These are phyloP conservation scores for Rhyacichthys aspro DNA, from an alignment of 2,797 vertebrate genomes.

Conservation along the genomic window DNA sequence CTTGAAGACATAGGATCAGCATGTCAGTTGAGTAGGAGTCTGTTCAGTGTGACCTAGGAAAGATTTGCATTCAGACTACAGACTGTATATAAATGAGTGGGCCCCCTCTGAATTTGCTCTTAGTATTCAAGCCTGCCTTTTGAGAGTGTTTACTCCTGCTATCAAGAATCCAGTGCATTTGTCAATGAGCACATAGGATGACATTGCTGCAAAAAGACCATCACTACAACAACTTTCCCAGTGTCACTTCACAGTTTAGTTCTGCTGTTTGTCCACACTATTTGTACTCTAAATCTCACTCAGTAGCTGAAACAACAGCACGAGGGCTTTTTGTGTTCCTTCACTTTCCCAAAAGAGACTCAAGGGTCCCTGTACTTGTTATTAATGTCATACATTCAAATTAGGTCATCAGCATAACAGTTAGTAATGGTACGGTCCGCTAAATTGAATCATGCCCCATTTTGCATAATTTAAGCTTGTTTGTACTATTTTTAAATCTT, in stretches of 20 bases:
- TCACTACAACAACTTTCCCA: too few species aligned
- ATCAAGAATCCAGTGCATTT: neutral
- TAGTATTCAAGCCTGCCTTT: slow-evolving; percentile 8
- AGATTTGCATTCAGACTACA: slow-evolving; percentile 12
- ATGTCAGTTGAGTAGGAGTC: slow-evolving; percentile 6
- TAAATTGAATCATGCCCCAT: slow-evolving; percentile 18
- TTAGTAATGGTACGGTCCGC: neutral
- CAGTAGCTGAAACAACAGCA: too few species aligned
- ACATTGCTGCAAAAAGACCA: neutral
- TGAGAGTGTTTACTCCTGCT: neutral
- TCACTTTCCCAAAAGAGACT: slow-evolving; percentile 10
- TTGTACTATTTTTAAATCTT: slow-evolving; percentile 32
- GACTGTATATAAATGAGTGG: slow-evolving; percentile 5
- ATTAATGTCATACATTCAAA: slow-evolving; percentile 8
- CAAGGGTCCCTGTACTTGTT: slow-evolving; percentile 1
- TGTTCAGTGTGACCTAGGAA: slow-evolving; percentile 3
- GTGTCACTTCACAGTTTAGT: too few species aligned
- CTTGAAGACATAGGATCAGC: slow-evolving; percentile 6
- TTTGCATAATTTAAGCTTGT: slow-evolving; percentile 23
- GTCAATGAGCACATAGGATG: neutral
- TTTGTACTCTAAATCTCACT: too few species aligned
- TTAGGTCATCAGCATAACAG: slow-evolving; percentile 1
- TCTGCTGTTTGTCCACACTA: too few species aligned
- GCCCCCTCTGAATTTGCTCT: slow-evolving; percentile 4
- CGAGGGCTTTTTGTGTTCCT: too few species aligned